Base-by-base conservation (phyloP, 2,797 vertebrate species). In the Melanotaenia trifasciata region DNA sequence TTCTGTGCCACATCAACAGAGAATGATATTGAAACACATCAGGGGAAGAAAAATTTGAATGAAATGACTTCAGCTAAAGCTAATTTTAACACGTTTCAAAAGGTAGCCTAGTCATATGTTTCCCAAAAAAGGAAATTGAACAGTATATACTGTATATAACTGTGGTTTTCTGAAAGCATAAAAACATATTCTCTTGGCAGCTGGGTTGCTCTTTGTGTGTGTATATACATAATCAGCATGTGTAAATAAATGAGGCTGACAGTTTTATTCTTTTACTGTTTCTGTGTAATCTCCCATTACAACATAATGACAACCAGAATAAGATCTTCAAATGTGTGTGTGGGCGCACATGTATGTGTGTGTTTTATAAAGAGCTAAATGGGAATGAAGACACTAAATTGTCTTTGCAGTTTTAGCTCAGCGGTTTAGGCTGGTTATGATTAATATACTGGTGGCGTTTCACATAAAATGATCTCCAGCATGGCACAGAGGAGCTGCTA, bases 321-420 rank as follows among this genome's bases (percentile, higher is more conserved):
- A 80, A 72, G 72, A 79, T 83, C 66, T 76, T 76, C 81, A 74
- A 76, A 32, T 72, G 71, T 20, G 13, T 70, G 65, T 36, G 40
- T 35, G 61, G 28, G 61, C 45, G 30, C 12, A 28, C 67, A 35
- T 16, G 22, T 56, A 22, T 18, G 45, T 13, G 22, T 62, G 64
- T 71, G 22, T 77, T 73, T 80, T 69, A 79, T 79, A 87, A 88
- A 74, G 58, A 71, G 72, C 72, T 74, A 79, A 87, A 85, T 83
- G 67, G 66, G 57, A 89, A 84, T 78, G 80, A 87, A 79, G 79
- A 79, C 60, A 70, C 54, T 56, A 83, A 92, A 90, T 87, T 86
- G 79, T 83, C 70, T 81, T 72, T 79, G 71, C 80, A 71, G 79
- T 82, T 82, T 9, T 54, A 78, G 70, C 79, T 64, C 54, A 64